A percentile compares a stretch with the other conserved stretches of the same genome.
Evolutionary conservation across 2,797 vertebrate species (phyloP).

Genomic region (Buphagus erythrorhynchus): DNA sequence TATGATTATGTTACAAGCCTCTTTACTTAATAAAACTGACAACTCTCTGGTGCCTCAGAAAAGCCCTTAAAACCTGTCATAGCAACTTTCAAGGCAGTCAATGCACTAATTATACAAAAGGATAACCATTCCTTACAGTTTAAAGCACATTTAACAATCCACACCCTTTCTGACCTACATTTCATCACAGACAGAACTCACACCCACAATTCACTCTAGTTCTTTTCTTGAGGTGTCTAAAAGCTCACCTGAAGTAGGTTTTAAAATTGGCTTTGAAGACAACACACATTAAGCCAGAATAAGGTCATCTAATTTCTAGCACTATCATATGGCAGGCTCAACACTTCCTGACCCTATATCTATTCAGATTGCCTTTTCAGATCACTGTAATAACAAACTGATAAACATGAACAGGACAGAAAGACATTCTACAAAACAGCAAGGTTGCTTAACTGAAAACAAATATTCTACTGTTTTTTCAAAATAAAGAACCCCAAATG

Average conservation of each 20-base stretch:
- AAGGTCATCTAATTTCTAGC: background rate
- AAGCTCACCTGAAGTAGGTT: background rate
- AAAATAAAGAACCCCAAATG: background rate
- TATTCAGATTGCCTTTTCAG: background rate
- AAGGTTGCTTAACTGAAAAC: background rate
- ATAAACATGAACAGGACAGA: background rate
- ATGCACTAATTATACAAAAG: constrained; percentile 12
- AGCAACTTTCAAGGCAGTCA: constrained; percentile 3
- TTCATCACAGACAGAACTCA: constrained; percentile 42
- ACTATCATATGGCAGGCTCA: background rate
- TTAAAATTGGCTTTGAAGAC: background rate
- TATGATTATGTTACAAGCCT: background rate
- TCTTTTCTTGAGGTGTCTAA: background rate
- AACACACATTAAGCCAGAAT: background rate
- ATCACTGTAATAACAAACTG: background rate
- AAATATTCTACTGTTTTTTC: background rate
- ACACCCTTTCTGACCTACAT: constrained; percentile 64
- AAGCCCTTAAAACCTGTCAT: background rate
- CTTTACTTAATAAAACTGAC: background rate
- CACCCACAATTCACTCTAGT: background rate
- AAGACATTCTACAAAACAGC: background rate
- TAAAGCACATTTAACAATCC: constrained; percentile 42
- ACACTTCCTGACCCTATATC: background rate
- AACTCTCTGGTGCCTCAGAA: background rate
- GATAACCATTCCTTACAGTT: background rate